A percentile compares a stretch with the other conserved stretches of the same genome.
Evolutionary conservation across 1,140 invertebrate genomes (phyloP).

Genomic region (Meloidogyne floridensis): DNA sequence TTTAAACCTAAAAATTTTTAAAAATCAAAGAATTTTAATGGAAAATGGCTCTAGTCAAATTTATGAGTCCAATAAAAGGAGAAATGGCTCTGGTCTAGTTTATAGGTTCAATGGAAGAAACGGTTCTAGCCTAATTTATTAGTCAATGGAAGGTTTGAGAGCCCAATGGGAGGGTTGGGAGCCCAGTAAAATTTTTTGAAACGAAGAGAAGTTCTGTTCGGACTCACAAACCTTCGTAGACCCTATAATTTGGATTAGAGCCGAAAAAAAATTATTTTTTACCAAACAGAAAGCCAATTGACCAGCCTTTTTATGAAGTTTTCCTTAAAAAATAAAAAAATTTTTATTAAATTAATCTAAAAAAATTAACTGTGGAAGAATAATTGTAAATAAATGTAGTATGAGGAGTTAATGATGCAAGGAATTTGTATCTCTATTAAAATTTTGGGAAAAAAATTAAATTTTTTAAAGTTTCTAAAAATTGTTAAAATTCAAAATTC

Average conservation of each 20-base stretch:
- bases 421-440: conserved; percentile 15
- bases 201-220: no score
- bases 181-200: no score
- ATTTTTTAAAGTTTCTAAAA: background rate
- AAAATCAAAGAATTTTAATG: background rate
- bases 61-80: no score
- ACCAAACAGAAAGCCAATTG: conserved; percentile 26
- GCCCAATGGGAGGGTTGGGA: no score
- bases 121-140: no score
- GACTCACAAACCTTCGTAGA: no score
- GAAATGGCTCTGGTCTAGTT: no score
- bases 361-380: conserved; percentile 28
- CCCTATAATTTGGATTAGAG: no score
- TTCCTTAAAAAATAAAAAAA: conserved; percentile 11
- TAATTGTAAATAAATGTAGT: conserved; percentile 6
- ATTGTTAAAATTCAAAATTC: background rate
- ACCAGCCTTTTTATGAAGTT: background rate
- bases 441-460: background rate
- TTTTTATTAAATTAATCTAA: background rate
- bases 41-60: no score
- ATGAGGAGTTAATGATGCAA: conserved; percentile 10
- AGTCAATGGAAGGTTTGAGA: no score
- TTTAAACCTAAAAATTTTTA: conserved; percentile 23
- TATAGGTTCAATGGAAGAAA: no score
- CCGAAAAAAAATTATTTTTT: background rate